Conservation (phyloP, 1,140 invertebrate species). For the Mamestra configurata region DNA sequence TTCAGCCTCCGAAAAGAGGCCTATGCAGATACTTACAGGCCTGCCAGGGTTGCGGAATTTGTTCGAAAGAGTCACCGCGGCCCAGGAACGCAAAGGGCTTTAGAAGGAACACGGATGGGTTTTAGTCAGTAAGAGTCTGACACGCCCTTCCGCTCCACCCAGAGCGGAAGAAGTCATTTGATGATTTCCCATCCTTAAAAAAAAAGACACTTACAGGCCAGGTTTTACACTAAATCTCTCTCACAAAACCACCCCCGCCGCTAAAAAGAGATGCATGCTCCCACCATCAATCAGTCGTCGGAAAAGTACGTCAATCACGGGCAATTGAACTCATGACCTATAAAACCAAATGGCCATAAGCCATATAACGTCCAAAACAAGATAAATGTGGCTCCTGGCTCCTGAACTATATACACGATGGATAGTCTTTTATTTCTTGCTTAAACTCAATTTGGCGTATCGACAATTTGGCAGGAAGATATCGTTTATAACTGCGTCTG, state of each 20-base stretch:
- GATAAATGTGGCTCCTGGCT: constrained; percentile 11
- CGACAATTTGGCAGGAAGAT: constrained; percentile 38
- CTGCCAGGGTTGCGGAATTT: too few relatives aligned
- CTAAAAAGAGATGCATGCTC: not conserved
- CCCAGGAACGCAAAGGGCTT: too few relatives aligned
- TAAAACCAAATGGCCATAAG: not conserved
- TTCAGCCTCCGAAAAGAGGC: too few relatives aligned
- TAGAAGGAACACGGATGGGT: too few relatives aligned
- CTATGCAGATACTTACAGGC: too few relatives aligned
- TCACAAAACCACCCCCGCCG: not conserved
- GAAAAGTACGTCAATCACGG: constrained; percentile 15
- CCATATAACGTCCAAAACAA: constrained; percentile 16
- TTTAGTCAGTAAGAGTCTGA: too few relatives aligned
- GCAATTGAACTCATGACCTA: constrained; percentile 20
- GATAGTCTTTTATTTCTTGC: constrained; percentile 36
- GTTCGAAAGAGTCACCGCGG: too few relatives aligned
- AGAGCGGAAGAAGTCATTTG: too few relatives aligned
- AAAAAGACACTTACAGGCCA: too few relatives aligned
- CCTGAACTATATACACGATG: not conserved
- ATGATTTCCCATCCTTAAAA: too few relatives aligned
- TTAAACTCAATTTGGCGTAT: constrained; percentile 42
- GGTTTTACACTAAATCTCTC: not conserved
- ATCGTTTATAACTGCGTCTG: constrained; percentile 17
- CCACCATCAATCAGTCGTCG: not conserved
- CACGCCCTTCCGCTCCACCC: too few relatives aligned